Conservation (phyloP, 2,888 invertebrate species). For the Norana najaformis region DNA sequence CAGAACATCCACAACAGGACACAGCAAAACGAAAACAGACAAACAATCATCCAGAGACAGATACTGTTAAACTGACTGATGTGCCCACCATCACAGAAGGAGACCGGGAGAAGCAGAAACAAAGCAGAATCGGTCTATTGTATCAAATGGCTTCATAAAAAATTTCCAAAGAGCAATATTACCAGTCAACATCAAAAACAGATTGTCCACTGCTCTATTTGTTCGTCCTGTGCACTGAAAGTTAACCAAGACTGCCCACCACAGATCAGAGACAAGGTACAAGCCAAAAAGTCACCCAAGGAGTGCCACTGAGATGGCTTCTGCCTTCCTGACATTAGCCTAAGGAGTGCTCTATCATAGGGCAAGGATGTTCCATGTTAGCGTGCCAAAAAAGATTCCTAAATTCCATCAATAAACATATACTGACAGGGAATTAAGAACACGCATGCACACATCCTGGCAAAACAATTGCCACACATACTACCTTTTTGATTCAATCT, state of each 20-base stretch:
- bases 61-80: background rate
- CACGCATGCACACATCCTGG: conserved; percentile 1
- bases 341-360: background rate
- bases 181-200: background rate
- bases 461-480: conserved; percentile 13
- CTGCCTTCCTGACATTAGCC: background rate
- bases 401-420: background rate
- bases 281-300: background rate
- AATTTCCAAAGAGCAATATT: background rate
- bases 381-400: background rate
- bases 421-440: conserved; percentile 9
- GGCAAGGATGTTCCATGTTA: background rate
- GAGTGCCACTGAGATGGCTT: background rate
- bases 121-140: too few relatives aligned
- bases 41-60: background rate
- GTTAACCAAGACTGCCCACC: background rate
- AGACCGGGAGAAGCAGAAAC: background rate
- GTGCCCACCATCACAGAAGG: background rate
- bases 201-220: background rate
- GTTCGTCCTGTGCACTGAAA: background rate
- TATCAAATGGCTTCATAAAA: too few relatives aligned
- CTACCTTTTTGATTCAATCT: too few relatives aligned
- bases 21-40: background rate
- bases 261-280: background rate
- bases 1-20: background rate